Percentiles rank a stretch among this genome's conserved stretches.
These are phyloP conservation scores for Procambarus clarkii DNA, from an alignment of 1,140 invertebrate genomes.

Conservation along the genomic window DNA sequence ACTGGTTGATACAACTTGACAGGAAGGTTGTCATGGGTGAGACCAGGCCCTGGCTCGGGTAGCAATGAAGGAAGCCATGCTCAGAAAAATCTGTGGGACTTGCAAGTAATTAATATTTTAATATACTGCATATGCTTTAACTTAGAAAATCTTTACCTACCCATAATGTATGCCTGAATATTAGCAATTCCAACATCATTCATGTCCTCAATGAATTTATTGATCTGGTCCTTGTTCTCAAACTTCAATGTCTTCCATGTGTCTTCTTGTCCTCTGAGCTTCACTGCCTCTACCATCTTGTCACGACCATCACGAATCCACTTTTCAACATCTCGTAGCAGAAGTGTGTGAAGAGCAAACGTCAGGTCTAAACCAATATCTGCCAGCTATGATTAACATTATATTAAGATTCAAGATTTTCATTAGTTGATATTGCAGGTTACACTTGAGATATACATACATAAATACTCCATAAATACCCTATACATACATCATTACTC, in stretches of 20 bases:
- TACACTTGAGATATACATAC: no score
- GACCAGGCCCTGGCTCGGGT: no score
- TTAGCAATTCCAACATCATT: slow-evolving; percentile 78
- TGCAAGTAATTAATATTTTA: no score
- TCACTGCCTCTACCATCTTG: slow-evolving; percentile 85
- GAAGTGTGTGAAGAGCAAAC: slow-evolving; percentile 86
- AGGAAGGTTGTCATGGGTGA: no score
- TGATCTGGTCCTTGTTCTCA: slow-evolving; percentile 78
- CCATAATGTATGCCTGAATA: slow-evolving; percentile 79
- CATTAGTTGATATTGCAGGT: no score
- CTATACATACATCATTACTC: no score
- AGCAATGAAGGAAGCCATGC: no score
- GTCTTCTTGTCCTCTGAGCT: slow-evolving; percentile 83
- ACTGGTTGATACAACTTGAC: no score
- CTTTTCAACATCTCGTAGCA: slow-evolving; percentile 79
- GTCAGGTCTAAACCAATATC: slow-evolving; percentile 87
- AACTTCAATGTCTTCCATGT: slow-evolving; percentile 84
- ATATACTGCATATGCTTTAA: no score
- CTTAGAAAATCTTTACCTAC: slow-evolving; percentile 74
- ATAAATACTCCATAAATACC: no score
- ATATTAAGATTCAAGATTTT: no score
- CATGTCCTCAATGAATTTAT: slow-evolving; percentile 80
- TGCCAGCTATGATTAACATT: slow-evolving; percentile 78
- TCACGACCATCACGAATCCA: slow-evolving; percentile 83
- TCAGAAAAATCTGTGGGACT: no score